Base-by-base conservation (phyloP, 2,888 invertebrate species). In the Lochmaea crataegi region DNA sequence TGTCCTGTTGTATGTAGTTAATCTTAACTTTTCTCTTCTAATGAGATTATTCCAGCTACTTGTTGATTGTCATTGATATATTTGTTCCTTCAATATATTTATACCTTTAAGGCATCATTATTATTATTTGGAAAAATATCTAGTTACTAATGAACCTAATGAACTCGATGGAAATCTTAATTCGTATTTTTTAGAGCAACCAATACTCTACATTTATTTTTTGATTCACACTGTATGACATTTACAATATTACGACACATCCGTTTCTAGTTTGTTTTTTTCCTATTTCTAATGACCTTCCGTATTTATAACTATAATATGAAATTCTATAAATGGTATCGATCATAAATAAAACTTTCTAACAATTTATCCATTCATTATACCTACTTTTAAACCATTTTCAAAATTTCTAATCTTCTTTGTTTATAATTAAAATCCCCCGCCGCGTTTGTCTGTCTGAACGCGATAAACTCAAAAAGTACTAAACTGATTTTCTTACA, bases 81-180 rank as follows among this genome's bases (percentile, higher is more conserved):
- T 53, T n/a, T 12, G 53, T 53, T 18, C 32, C 32, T 38, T 38
- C 32, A 38, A 38, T 38, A 38, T 38, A 38, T 7, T 38, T 38
- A 38, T 38, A 38, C 53, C 53, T 53, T 53, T 1, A 18, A 53
- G 53, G 53, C 18, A 53, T 53, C 53, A 53, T 53, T 53, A 53
- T 7, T 53, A n/a, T 12, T 7, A 16, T 18, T n/a, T 2, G 18
- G 18, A 53, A 16, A 53, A 53, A 18, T 53, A 5, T 18, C 18
- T 10, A 53, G 53, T 53, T 53, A 53, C 53, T 16, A 53, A 53
- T 53, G 53, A 53, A 53, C 53, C 53, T 16, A 53, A 53, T 53
- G 53, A 53, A 53, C 53, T 10, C n/a, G 53, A 53, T 53, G 53
- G 53, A 18, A 53, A 14, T 14, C n/a, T 53, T 53, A 7, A 32